Base-by-base conservation (phyloP, 1,140 invertebrate species). In the Caenorhabditis inopinata region DNA sequence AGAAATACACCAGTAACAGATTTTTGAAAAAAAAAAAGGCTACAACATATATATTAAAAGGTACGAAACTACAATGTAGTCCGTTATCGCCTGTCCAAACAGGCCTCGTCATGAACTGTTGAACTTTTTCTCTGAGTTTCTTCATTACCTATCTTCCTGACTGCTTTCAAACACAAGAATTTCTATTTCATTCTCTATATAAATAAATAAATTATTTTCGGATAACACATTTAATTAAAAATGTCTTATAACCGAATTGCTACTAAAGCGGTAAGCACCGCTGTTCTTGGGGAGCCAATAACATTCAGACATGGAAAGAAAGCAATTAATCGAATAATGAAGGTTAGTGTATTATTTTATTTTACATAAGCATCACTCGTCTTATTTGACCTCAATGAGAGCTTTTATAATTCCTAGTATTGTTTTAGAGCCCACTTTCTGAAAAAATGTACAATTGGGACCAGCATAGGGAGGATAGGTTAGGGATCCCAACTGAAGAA, bases 401-500 rank as follows among this genome's bases (percentile, higher is more conserved):
- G n/a, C n/a, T n/a, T n/a, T n/a, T n/a, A n/a, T n/a, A 42, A 42
- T 42, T 5, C 38, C 14, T 42, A 7, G 18, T 6, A 21, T 2
- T 7, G 3, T 38, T 68, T 42, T 25, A 68, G 58, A 74, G 85
- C 16, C 49, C 83, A 14, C 81, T 84, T 18, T 75, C 84, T 1
- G 83, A 84, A 29, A 47, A 58, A 62, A 82, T 85, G 3, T 49
- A 82, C 18, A 27, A 58, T 11, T 85, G 58, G 48, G 32, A 79
- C 9, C 21, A 35, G 12, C 47, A 45, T 16, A 73, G 25, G 21
- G 29, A 11, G 32, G 73, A 78, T 16, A 32, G 6, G 14, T 12
- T 29, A 29, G 83, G 83, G 18, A 49, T 85, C 32, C 83, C 83
- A 14, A 74, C 84, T 4, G 45, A 85, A 21, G 76, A 85, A 38